These are phyloP conservation scores for Drosophila serrata DNA, from an alignment of 1,140 invertebrate species.

Conservation along the genomic window DNA sequence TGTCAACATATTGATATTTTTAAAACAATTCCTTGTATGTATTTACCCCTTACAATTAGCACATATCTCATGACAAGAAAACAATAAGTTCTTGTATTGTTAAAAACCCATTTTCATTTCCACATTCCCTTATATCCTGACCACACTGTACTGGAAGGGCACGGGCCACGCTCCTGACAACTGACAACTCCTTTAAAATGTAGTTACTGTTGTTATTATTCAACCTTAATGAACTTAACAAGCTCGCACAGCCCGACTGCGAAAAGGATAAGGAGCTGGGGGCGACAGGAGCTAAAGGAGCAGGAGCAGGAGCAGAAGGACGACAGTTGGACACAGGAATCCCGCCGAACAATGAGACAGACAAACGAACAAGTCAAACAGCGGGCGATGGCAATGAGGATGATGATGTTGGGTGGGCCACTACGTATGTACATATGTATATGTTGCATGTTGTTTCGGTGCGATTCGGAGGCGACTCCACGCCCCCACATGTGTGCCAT, in stretches of 20 bases:
- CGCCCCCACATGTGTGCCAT: slow-evolving; percentile 49
- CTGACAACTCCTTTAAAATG: slow-evolving; percentile 82
- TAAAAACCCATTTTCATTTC: not conserved
- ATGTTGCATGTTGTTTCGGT: slow-evolving; percentile 52
- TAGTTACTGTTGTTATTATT: slow-evolving; percentile 83
- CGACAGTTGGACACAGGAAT: slow-evolving; percentile 59
- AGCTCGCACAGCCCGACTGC: slow-evolving; percentile 64
- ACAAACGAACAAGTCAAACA: slow-evolving; percentile 58
- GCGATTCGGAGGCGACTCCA: slow-evolving; percentile 39
- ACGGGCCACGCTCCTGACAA: slow-evolving; percentile 48
- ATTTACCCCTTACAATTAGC: not conserved
- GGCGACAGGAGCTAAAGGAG: slow-evolving; percentile 6
- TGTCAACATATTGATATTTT: not conserved
- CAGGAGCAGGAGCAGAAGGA: slow-evolving; percentile 15
- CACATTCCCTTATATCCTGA: not conserved
- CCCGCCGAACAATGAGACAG: slow-evolving; percentile 34
- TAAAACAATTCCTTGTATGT: not conserved
- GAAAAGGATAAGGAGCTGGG: slow-evolving; percentile 35
- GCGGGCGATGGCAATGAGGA: slow-evolving; percentile 13
- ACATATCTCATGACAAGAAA: not conserved
- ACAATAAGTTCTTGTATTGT: not conserved
- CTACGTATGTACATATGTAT: no score
- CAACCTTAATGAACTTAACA: slow-evolving; percentile 83
- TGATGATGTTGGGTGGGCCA: slow-evolving; percentile 30
- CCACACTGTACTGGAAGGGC: slow-evolving; percentile 31